phyloP scores from a whole-genome alignment of 2,797 vertebrate species.

The Sebastes vulpes region DNA sequence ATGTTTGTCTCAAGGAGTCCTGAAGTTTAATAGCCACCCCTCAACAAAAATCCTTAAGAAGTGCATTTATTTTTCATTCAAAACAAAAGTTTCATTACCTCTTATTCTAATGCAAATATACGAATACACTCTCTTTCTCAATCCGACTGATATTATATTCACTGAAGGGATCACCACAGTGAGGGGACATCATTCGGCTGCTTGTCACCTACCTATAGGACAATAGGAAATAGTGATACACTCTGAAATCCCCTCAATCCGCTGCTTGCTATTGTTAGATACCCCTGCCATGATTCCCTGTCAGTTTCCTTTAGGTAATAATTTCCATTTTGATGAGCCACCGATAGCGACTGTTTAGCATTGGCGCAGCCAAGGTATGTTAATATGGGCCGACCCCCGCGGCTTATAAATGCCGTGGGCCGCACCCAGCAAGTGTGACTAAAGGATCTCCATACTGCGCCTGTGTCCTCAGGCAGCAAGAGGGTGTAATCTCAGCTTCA shows the following conservation, averaged over 20 bases:
- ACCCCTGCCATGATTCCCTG: constrained; percentile 65
- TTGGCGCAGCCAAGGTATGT: constrained; percentile 71
- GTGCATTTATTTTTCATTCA: constrained; percentile 6
- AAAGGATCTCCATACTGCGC: constrained; percentile 82
- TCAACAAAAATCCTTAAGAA: constrained; percentile 22
- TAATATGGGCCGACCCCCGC: constrained; percentile 74
- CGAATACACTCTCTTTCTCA: constrained; percentile 25
- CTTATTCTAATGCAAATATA: constrained; percentile 21
- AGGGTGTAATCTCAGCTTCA: constrained; percentile 99
- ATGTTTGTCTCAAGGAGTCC: constrained; percentile 78
- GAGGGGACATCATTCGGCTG: constrained; percentile 59
- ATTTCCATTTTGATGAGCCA: constrained; percentile 85
- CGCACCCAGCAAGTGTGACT: constrained; percentile 75
- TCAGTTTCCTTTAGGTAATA: constrained; percentile 76
- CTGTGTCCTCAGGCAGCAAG: constrained; percentile 84
- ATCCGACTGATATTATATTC: constrained; percentile 48
- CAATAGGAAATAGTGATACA: constrained; percentile 38
- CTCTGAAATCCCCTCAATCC: constrained; percentile 62
- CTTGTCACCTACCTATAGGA: constrained; percentile 64
- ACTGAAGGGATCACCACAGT: constrained; percentile 36
- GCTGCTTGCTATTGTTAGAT: constrained; percentile 67
- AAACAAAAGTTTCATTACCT: constrained; percentile 31
- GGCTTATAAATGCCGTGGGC: constrained; percentile 77
- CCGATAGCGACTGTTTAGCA: constrained; percentile 78
- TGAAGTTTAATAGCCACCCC: constrained; percentile 39